Percentiles rank a stretch among this genome's conserved stretches.
Conservation (phyloP, 2,113 vertebrate species). For the Orthonyx spaldingii region DNA sequence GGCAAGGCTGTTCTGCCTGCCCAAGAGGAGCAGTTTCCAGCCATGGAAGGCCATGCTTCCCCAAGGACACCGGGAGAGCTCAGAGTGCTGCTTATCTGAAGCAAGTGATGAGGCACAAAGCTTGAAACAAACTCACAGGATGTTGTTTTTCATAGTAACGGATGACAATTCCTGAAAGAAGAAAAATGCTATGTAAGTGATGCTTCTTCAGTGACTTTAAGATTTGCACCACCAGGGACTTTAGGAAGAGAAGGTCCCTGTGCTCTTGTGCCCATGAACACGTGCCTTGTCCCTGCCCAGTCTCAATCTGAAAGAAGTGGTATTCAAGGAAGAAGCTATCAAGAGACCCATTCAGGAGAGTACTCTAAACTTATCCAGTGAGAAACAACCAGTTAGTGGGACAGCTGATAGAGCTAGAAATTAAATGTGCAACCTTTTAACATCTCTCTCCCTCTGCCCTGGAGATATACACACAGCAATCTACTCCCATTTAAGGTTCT, state of each 20-base stretch:
- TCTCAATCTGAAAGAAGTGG: background rate
- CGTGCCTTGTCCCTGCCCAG: accelerated
- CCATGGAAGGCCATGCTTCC: background rate
- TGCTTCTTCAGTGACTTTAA: background rate
- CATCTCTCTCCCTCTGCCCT: background rate
- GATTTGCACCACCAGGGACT: background rate
- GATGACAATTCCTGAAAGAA: constrained; percentile 1
- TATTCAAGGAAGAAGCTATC: background rate
- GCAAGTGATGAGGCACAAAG: background rate
- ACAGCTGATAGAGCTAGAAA: background rate
- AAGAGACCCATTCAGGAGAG: background rate
- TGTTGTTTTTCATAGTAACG: background rate
- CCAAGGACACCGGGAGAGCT: background rate
- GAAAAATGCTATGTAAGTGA: background rate
- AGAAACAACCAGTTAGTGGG: background rate
- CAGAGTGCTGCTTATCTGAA: background rate
- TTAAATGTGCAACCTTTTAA: background rate
- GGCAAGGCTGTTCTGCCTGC: background rate
- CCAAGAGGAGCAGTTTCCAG: background rate
- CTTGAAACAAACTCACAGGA: background rate
- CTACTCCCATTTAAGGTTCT: background rate
- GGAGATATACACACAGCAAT: background rate
- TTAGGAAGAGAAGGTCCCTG: background rate
- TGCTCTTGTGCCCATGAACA: background rate
- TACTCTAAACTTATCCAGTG: background rate